These are phyloP conservation scores for Dorcus parallelipipedus DNA, from an alignment of 2,888 invertebrate species.

Conservation along the genomic window DNA sequence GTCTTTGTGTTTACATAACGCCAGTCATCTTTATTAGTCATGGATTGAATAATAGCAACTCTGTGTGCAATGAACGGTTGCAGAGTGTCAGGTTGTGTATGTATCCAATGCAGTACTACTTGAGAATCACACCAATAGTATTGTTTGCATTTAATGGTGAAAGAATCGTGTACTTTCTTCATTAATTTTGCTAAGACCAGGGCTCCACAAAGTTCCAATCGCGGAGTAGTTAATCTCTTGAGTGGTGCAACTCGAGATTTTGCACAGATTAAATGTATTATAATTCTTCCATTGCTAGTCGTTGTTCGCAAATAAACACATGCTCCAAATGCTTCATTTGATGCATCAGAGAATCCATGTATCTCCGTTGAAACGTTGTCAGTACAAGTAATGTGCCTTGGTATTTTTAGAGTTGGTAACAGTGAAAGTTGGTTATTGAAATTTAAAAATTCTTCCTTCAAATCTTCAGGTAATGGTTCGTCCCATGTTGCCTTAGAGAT, in stretches of 20 bases:
- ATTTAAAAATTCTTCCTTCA: too few relatives aligned
- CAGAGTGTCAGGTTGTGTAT: background rate
- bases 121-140: background rate
- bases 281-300: too few relatives aligned
- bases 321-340: too few relatives aligned
- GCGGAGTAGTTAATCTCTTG: constrained; percentile 8
- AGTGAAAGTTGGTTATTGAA: too few relatives aligned
- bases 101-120: background rate
- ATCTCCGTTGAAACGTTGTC: too few relatives aligned
- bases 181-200: constrained; percentile 8
- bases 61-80: background rate
- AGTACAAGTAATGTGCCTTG: too few relatives aligned
- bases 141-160: background rate
- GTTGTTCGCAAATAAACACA: too few relatives aligned
- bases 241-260: constrained; percentile 18
- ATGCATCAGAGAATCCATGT: too few relatives aligned
- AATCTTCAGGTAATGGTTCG: too few relatives aligned
- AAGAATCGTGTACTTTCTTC: background rate
- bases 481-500: too few relatives aligned
- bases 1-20: background rate
- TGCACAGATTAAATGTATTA: background rate
- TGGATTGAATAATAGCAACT: background rate
- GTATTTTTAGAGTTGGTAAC: too few relatives aligned
- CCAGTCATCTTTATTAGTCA: background rate
- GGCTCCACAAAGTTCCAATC: constrained; percentile 17